Evolutionary conservation across 2,888 invertebrate species (phyloP).

Genomic region (Tupiocoris notatus): DNA sequence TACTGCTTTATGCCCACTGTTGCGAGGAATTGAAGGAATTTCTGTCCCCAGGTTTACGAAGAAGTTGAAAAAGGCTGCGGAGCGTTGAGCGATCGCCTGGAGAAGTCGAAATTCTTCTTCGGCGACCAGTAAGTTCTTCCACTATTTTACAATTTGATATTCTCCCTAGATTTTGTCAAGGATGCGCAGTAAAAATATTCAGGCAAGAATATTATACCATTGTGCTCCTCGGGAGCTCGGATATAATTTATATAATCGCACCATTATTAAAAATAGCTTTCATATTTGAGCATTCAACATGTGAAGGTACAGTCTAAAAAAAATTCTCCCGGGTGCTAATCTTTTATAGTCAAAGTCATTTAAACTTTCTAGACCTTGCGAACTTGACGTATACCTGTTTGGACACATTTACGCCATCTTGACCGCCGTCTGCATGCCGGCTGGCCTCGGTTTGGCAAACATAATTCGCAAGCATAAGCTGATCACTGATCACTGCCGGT

Average conservation of each 20-base stretch:
- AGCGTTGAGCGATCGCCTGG: conserved; percentile 80
- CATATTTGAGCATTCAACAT: too few species aligned
- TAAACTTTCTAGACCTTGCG: conserved; percentile 72
- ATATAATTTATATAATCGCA: too few species aligned
- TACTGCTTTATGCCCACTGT: too few species aligned
- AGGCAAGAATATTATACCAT: too few species aligned
- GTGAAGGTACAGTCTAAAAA: too few species aligned
- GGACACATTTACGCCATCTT: conserved; percentile 95
- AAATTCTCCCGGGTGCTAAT: too few species aligned
- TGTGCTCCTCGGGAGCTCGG: too few species aligned
- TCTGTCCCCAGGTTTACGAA: conserved; percentile 54
- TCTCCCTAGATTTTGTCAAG: too few species aligned
- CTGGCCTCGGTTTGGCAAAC: conserved; percentile 75
- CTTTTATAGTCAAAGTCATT: too few species aligned
- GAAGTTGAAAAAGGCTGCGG: conserved; percentile 83
- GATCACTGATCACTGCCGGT: conserved; percentile 38
- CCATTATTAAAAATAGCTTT: too few species aligned
- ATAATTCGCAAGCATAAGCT: conserved; percentile 48
- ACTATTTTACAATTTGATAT: too few species aligned
- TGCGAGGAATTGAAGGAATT: not conserved
- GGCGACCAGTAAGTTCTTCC: conserved; percentile 70
- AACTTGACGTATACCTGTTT: conserved; percentile 92
- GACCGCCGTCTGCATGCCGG: conserved; percentile 83
- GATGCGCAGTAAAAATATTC: too few species aligned
- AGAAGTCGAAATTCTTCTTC: conserved; percentile 78